Evolutionary conservation across 2,888 invertebrate genomes (phyloP), one percentile per base, ranked within the genome.

Genomic region (Drosophila fulvimacula): DNA sequence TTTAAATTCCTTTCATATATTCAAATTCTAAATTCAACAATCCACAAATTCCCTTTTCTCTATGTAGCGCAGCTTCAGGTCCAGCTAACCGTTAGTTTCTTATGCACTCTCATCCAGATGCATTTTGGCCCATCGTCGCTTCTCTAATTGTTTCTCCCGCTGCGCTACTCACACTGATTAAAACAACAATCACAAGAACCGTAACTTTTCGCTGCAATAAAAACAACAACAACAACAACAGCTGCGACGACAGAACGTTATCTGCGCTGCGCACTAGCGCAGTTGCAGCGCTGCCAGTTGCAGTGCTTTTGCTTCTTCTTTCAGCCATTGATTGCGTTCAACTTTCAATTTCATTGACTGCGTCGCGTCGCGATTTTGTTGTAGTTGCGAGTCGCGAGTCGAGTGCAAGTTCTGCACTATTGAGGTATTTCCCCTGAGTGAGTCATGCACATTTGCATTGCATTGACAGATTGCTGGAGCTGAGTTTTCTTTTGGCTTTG

Each of bases 321-420:
- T 46, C 51, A 61, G 52, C 53, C 78, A 72, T 69, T 75, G 72
- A 80, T 72, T 82, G 76, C 65, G 60, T 53, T 71, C 48, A 67
- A 85, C 85, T 85, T 89, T 85, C 89, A 63, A 67, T 85, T 85
- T 85, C 85, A 79, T 73, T 87, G 79, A 84, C 55, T 81, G 63
- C 21, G 60, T 48, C 24, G 58, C 44, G 64, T 56, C 36, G 42
- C 48, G 21, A 48, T 74, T 21, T 58, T 48, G 44, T 59, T 58
- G 59, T 48, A 48, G 48, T 48, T 48, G 13, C 17, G 48, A 48
- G 56, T 34, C 48, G 53, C 21, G 38, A 2, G 24, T n/a, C 3
- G 34, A 64, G 61, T 59, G 58, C 55, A 68, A 38, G 42, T 36
- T n/a, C 3, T 68, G 59, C 61, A 65, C 69, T 65, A 78, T 52